Evolutionary conservation across 2,113 vertebrate species (phyloP).

Genomic region (Tonatia bakeri): DNA sequence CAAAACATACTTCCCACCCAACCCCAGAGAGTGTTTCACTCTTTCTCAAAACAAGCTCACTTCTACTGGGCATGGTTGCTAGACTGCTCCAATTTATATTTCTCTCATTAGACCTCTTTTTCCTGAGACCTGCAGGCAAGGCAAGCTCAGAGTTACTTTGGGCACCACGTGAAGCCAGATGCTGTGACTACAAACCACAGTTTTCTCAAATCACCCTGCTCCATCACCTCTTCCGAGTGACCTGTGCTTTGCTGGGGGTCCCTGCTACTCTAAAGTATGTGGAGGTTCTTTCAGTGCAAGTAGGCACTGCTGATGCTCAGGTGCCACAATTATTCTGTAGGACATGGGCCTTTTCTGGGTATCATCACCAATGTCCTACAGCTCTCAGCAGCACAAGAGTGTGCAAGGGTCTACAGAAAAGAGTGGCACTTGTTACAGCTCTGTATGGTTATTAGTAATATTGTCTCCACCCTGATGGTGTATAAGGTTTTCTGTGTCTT

Average conservation of each 20-base stretch:
- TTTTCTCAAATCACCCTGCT: not conserved
- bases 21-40: not conserved
- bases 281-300: no score
- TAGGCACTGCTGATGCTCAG: not conserved
- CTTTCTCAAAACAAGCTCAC: not conserved
- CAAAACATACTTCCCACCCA: not conserved
- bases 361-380: not conserved
- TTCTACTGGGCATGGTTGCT: not conserved
- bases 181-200: not conserved
- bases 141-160: not conserved
- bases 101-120: not conserved
- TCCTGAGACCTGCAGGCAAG: not conserved
- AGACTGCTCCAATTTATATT: not conserved
- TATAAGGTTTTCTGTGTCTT: not conserved
- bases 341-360: not conserved
- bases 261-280: not conserved
- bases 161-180: not conserved
- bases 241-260: not conserved
- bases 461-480: fast-evolving
- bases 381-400: not conserved
- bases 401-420: not conserved
- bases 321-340: not conserved
- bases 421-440: not conserved
- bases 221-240: not conserved
- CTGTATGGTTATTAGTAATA: not conserved